Percentiles rank a stretch among this genome's conserved stretches.
Evolutionary conservation across 2,797 vertebrate species (phyloP).

Genomic region (Cirrhinus mrigala): DNA sequence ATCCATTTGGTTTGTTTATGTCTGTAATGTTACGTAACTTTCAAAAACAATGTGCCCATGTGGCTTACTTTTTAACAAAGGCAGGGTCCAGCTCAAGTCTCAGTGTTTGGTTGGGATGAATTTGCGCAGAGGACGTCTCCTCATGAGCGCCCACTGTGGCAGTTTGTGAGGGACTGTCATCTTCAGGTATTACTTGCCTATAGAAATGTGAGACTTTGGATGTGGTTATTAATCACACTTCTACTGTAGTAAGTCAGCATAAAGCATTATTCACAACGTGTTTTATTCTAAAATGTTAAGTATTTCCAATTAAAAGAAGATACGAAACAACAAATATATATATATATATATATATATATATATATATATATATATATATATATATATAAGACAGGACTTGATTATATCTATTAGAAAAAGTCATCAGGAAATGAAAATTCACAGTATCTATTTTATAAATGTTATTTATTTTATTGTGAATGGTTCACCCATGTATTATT

Average conservation of each 20-base stretch:
- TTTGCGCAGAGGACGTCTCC: not conserved
- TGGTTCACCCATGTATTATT: not conserved
- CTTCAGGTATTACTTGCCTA: not conserved
- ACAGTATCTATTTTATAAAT: not conserved
- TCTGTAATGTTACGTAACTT: too few species aligned
- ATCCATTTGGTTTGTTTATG: not conserved
- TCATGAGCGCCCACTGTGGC: not conserved
- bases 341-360: too few species aligned
- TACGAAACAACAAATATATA: not conserved
- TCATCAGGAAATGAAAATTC: not conserved
- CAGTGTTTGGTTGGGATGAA: not conserved
- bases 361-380: too few species aligned
- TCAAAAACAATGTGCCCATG: not conserved
- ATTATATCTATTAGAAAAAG: not conserved
- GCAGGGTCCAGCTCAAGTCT: not conserved
- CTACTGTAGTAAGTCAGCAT: not conserved
- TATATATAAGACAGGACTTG: not conserved
- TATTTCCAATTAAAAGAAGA: not conserved
- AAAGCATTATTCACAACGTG: not conserved
- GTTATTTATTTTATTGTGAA: not conserved
- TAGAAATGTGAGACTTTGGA: not conserved
- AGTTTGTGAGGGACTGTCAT: not conserved
- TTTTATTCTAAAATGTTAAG: not conserved
- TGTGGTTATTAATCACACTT: not conserved
- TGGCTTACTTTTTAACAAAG: constrained; percentile 25